Conservation (phyloP, 2,113 vertebrate genomes). For the Ailurus styani region DNA sequence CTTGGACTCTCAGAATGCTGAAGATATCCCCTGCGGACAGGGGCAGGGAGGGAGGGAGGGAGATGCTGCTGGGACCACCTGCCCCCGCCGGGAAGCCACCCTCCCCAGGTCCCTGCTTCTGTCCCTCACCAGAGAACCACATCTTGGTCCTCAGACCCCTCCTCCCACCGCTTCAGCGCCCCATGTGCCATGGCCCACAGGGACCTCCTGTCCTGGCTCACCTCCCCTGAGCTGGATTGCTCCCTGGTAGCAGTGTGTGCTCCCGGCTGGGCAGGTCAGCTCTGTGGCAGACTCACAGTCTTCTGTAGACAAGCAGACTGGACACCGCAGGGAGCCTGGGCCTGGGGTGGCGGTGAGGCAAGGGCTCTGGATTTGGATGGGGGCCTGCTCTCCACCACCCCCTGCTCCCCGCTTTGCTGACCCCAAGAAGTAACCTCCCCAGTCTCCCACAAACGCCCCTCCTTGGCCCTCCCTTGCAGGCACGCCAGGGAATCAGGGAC, state of each 20-base stretch:
- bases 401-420: rapidly evolving
- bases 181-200: background rate
- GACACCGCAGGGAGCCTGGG: background rate
- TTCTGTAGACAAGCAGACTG: background rate
- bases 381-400: too few species aligned
- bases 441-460: rapidly evolving
- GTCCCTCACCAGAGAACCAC: background rate
- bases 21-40: background rate
- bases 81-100: background rate
- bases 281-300: rapidly evolving
- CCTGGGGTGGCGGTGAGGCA: background rate
- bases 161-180: background rate
- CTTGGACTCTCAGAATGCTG: background rate
- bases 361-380: background rate
- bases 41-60: background rate
- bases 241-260: conserved; percentile 11
- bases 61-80: background rate
- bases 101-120: background rate
- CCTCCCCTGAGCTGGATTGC: background rate
- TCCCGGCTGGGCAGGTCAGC: background rate
- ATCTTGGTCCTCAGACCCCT: background rate
- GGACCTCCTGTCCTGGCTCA: background rate
- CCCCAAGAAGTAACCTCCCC: background rate
- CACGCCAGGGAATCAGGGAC: background rate
- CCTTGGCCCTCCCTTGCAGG: background rate